phyloP scores from a whole-genome alignment of 2,113 vertebrate genomes.

The Chaenogobius annularis region DNA sequence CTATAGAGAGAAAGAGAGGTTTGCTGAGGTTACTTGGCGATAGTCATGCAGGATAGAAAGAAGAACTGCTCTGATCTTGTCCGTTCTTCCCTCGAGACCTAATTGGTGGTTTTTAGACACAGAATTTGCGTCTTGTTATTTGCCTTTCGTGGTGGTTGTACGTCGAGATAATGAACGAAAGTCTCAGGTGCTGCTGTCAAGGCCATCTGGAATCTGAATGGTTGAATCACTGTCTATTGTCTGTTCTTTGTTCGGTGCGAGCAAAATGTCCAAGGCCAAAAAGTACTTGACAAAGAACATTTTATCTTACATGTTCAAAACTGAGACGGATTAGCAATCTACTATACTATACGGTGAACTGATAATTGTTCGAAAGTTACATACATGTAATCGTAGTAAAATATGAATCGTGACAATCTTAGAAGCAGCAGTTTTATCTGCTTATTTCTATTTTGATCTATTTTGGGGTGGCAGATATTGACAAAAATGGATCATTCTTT shows the following conservation, averaged over 20 bases:
- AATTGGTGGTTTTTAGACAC: conserved; percentile 40
- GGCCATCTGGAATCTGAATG: conserved; percentile 13
- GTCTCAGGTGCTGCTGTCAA: conserved; percentile 20
- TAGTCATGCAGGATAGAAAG: conserved; percentile 3
- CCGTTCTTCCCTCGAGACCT: conserved; percentile 29
- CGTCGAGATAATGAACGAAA: conserved; percentile 14
- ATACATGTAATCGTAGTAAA: too few species aligned
- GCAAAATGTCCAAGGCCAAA: conserved; percentile 24
- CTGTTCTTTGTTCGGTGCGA: conserved; percentile 23
- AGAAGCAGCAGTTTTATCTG: too few species aligned
- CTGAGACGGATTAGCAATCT: neutral
- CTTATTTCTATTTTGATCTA: too few species aligned
- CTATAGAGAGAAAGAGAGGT: neutral
- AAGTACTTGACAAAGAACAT: neutral
- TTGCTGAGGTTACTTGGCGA: conserved; percentile 13
- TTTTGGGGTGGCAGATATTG: too few species aligned
- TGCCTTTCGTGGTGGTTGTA: conserved; percentile 20
- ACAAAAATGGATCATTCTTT: too few species aligned
- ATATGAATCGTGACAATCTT: too few species aligned
- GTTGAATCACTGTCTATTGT: conserved; percentile 5
- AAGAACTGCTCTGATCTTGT: conserved; percentile 10
- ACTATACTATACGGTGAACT: too few species aligned
- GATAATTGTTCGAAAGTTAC: too few species aligned
- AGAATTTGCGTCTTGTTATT: conserved; percentile 15
- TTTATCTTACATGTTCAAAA: neutral